phyloP scores from a whole-genome alignment of 2,888 invertebrate species.

The Tuta absoluta region DNA sequence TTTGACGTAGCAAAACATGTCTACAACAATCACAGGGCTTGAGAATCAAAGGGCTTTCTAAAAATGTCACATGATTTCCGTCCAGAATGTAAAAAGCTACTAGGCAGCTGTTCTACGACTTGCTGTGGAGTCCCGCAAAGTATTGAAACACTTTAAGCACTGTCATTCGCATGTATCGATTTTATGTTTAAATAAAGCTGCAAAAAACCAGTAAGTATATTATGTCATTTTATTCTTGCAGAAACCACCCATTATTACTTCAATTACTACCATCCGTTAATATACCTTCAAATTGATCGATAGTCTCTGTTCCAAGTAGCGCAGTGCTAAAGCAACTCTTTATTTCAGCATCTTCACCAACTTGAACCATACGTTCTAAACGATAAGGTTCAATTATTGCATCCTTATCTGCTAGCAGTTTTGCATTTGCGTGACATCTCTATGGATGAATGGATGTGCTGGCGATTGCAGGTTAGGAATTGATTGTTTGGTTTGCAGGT shows the following conservation, averaged over 20 bases:
- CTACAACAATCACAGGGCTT: no score
- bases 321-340: conserved; percentile 49
- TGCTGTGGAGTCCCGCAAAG: no score
- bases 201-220: no score
- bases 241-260: conserved; percentile 42
- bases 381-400: conserved; percentile 34
- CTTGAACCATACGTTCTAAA: conserved; percentile 31
- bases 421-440: conserved; percentile 52
- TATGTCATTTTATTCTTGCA: neutral
- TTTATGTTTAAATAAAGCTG: no score
- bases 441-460: conserved; percentile 51
- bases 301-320: conserved; percentile 57
- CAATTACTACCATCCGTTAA: conserved; percentile 59
- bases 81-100: no score
- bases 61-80: no score
- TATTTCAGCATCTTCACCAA: conserved; percentile 37
- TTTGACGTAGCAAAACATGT: no score
- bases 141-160: no score
- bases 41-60: no score
- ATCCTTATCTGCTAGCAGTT: conserved; percentile 34
- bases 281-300: conserved; percentile 61
- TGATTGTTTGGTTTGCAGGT: conserved; percentile 32
- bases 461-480: conserved; percentile 27
- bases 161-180: no score
- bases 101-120: no score